These are phyloP conservation scores for Papilio helenus DNA, from an alignment of 1,140 invertebrate species.

Conservation along the genomic window DNA sequence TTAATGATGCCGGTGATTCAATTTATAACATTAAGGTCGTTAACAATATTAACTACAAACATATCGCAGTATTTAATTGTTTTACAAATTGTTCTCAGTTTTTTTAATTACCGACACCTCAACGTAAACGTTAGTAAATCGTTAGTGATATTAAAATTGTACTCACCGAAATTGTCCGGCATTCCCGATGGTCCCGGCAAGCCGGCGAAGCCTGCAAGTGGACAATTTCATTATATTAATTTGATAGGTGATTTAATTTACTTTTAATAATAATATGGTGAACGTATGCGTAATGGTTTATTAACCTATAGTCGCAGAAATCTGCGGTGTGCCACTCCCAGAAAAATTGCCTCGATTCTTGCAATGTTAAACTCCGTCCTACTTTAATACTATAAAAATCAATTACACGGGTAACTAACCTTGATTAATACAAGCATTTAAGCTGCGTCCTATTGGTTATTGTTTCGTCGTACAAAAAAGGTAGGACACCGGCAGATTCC, in stretches of 20 bases:
- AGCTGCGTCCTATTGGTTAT: too few species aligned
- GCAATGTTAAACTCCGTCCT: too few species aligned
- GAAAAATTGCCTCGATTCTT: too few species aligned
- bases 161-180: constrained; percentile 93
- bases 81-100: constrained; percentile 37
- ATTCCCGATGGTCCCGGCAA: constrained; percentile 93
- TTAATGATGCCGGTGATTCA: constrained; percentile 59
- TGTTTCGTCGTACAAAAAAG: too few species aligned
- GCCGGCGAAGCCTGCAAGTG: constrained; percentile 73
- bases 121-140: constrained; percentile 56
- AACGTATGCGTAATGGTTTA: background rate
- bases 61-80: constrained; percentile 57
- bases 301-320: too few species aligned
- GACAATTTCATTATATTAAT: constrained; percentile 27
- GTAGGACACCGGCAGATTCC: too few species aligned
- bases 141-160: constrained; percentile 53
- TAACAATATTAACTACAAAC: constrained; percentile 43
- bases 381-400: too few species aligned
- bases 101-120: constrained; percentile 47
- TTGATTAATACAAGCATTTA: too few species aligned
- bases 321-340: too few species aligned
- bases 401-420: too few species aligned
- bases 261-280: too few species aligned
- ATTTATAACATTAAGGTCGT: constrained; percentile 50
- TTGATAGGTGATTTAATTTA: background rate